Base-by-base conservation (phyloP, 1,140 invertebrate species). In the Papilio xuthus region DNA sequence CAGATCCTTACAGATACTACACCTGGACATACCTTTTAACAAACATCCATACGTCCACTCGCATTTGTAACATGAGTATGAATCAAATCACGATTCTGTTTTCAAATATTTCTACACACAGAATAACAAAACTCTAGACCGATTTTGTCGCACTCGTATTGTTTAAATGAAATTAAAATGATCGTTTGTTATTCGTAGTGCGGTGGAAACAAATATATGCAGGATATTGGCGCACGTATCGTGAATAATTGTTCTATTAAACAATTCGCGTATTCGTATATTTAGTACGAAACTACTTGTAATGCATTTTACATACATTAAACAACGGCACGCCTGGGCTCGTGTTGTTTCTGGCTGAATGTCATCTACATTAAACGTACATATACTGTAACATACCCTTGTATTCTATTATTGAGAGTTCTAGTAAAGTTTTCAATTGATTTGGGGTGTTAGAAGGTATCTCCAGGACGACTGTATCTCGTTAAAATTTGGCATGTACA, bases 161-260 rank as follows among this genome's bases (percentile, higher is more conserved):
- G 70, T 73, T 71, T 44, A 44, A 73, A 73, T 53, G 13, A 53
- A 75, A 75, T 75, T 56, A 53, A 56, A 75, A 32, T 56, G 26
- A 75, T 75, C 23, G 44, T 75, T n/a, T 53, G 47, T 75, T 50
- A 50, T 74, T 75, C 47, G 23, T 18, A n/a, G 23, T 23, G 72
- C 47, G 47, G 47, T 50, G 72, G 28, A 56, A 56, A 75, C 47
- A 75, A 75, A 75, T 56, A 53, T 56, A 53, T 41, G 28, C 26
- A 26, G 44, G 47, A 75, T 75, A 75, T 53, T 50, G 71, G n/a
- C 20, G 32, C 41, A 47, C 70, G 44, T 73, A 73, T 73, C 72
- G 72, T 75, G 72, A 75, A 56, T 53, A 75, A 75, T 75, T 53
- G 50, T 53, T 75, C 47, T 75, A 75, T 75, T 75, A 75, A 75